These are phyloP conservation scores for Agapostemon virescens DNA, from an alignment of 2,888 invertebrate species.

Conservation along the genomic window DNA sequence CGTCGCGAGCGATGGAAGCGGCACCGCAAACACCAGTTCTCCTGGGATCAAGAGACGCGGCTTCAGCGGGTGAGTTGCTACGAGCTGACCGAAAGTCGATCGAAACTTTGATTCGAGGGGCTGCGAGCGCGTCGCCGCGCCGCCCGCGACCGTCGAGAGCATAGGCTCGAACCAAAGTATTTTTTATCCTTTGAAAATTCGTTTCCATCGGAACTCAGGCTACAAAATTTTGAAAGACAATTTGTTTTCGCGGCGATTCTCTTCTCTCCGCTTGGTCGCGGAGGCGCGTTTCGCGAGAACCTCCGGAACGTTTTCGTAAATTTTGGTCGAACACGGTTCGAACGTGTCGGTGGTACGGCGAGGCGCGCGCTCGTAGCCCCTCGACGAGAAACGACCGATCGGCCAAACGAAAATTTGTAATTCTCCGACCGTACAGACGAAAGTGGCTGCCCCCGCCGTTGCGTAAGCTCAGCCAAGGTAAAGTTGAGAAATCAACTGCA, in stretches of 20 bases:
- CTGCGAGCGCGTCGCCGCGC: neutral
- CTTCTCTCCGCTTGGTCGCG: too few relatives aligned
- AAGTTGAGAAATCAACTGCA: slow-evolving; percentile 86
- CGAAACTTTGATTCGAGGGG: neutral
- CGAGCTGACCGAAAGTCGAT: neutral
- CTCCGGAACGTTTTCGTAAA: too few relatives aligned
- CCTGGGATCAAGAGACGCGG: slow-evolving; percentile 92
- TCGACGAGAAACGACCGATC: neutral
- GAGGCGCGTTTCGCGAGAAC: too few relatives aligned
- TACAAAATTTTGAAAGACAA: too few relatives aligned
- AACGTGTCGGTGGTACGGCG: too few relatives aligned
- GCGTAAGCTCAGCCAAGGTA: slow-evolving; percentile 91
- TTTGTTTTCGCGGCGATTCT: too few relatives aligned
- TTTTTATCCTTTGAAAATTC: too few relatives aligned
- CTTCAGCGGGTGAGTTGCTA: slow-evolving; percentile 88
- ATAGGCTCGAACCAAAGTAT: too few relatives aligned
- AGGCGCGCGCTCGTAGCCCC: too few relatives aligned
- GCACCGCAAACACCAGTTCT: slow-evolving; percentile 86
- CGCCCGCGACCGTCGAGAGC: too few relatives aligned
- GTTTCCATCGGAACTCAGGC: too few relatives aligned
- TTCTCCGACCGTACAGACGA: slow-evolving; percentile 82
- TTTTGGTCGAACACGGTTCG: too few relatives aligned
- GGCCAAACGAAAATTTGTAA: neutral
- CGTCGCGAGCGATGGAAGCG: slow-evolving; percentile 84
- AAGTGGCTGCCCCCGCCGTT: slow-evolving; percentile 91